Base-by-base conservation (phyloP, 2,888 invertebrate species). In the Sclerodermus sp. region DNA sequence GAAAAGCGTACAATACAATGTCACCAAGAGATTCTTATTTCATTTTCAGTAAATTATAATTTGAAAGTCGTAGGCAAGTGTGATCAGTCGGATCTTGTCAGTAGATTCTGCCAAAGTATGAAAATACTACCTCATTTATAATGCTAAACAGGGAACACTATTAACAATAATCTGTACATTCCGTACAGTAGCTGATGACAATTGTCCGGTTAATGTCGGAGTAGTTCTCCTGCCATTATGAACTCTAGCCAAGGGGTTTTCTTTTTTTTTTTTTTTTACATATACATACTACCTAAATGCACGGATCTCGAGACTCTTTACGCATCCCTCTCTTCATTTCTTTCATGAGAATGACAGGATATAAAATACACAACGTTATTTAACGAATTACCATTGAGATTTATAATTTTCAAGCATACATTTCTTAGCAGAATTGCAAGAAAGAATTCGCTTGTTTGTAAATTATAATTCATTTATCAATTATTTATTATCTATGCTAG, bases 81-180 rank as follows among this genome's bases (percentile, higher is more conserved):
- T 46, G 54, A 44, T 39, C 49, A 37, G 18, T 29, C 15, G 39
- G 38, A 30, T 13, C 36, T 38, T 30, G 57, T 43, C 46, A 57
- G 51, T 41, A 45, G 46, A 51, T 52, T 62, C 57, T 66, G 67
- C 70, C 68, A 68, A 73, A 64, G 58, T 64, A 70, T 66, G 60
- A 73, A 67, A 68, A 55, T 68, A 66, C 74, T 75, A 75, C 75
- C 74, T 74, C 74, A 71, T 59, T 68, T 68, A 58, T 60, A 55
- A 60, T 56, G 43, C 50, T n/a, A 45, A 53, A 63, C 63, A 67
- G 68, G 64, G 62, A 69, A 66, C 60, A 60, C 51, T 16, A 9
- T 49, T 54, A 53, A 42, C 55, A 42, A 45, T 52, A 50, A 51
- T 38, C 61, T 63, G 61, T 63, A 63, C 60, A 61, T 59, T 63